Evolutionary conservation across 2,113 vertebrate species (phyloP).

Genomic region (Sceloporus undulatus): DNA sequence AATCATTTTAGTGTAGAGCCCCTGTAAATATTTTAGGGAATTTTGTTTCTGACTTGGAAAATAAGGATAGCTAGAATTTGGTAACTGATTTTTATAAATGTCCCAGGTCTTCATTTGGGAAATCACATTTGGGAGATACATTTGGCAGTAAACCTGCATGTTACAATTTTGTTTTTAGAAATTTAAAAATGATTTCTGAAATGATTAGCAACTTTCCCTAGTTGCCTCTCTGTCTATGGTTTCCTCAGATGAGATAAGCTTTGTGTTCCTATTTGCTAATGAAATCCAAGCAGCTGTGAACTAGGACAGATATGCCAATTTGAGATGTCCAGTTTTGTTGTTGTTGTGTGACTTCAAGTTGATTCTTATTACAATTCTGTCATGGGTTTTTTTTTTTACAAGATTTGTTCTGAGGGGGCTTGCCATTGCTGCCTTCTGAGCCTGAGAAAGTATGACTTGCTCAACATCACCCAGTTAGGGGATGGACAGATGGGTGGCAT

Average conservation of each 20-base stretch:
- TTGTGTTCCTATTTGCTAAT: background rate
- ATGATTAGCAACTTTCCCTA: background rate
- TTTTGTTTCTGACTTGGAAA: background rate
- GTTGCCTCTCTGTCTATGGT: background rate
- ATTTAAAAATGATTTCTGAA: background rate
- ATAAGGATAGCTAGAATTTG: background rate
- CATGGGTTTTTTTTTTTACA: too few species aligned
- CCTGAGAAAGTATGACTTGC: too few species aligned
- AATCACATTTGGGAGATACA: background rate
- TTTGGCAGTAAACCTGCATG: background rate
- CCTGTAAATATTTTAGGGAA: background rate
- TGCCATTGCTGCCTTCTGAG: too few species aligned
- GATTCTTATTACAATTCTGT: too few species aligned
- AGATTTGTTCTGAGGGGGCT: too few species aligned
- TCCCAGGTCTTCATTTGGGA: background rate
- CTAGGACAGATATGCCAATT: background rate
- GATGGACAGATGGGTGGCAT: too few species aligned
- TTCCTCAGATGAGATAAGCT: background rate
- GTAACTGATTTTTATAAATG: too few species aligned
- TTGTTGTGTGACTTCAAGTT: too few species aligned
- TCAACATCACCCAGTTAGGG: too few species aligned
- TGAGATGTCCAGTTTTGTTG: background rate
- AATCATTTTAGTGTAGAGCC: background rate
- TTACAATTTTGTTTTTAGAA: background rate
- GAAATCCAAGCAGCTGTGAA: background rate